Base-by-base conservation (phyloP, 1,140 invertebrate genomes). In the Drosophila ercepeae region DNA sequence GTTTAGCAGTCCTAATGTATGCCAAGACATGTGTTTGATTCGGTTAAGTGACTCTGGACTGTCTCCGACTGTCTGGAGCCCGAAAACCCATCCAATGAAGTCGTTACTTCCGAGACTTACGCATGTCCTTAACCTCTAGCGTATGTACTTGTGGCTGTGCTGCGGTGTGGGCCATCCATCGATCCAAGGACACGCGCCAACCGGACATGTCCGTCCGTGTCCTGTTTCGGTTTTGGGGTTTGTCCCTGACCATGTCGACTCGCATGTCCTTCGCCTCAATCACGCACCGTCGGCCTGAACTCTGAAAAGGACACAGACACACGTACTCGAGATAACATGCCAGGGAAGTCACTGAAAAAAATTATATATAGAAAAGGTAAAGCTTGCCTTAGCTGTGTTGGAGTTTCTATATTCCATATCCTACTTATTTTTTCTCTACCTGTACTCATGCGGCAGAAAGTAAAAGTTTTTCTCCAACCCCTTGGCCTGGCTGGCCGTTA, bases 231-330 rank as follows among this genome's bases (percentile, higher is more conserved):
- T 59, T 53, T 58, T 55, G 14, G 14, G 4, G 44, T 42, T 53
- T 52, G 74, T 61, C 51, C 72, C 29, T 73, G 69, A 61, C 75
- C 69, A 41, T 60, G 54, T 18, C 49, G 45, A 21, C 32, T 72
- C 18, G 46, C 8, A 16, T 79, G 76, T 82, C 78, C 78, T 83
- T 75, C 64, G 57, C 46, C 71, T 32, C 75, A 83, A 83, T 84
- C 79, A 83, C 79, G 79, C 79, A 84, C 71, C 79, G 69, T 60
- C 75, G 51, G 75, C 60, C 64, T 71, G 78, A 77, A 73, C 76
- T 79, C 77, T 53, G 60, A 77, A 78, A 73, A 41, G 49, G 41
- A 64, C 41, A 59, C 54, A 69, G 8, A 48, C 16, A 39, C 36
- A 53, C 23, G 49, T 13, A 46, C 9, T 29, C 3, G 29, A 49